Evolutionary conservation across 2,888 invertebrate species (phyloP), one percentile per base, ranked within the genome.

Genomic region (Aphrophora alni): DNA sequence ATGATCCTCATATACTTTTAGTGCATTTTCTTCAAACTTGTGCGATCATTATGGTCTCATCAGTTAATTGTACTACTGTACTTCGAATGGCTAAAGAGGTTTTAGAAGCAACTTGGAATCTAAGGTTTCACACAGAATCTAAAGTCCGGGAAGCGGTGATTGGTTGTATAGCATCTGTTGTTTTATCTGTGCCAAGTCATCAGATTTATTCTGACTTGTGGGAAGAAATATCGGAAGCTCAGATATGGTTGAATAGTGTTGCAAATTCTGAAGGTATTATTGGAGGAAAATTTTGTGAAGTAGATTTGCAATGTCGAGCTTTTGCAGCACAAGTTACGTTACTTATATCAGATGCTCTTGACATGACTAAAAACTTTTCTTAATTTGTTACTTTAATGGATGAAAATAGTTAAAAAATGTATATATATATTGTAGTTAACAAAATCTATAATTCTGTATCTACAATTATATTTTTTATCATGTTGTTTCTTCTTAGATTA

Each of bases 41-140:
- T 3, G 91, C 93, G 0, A 90, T 92, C 26, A 89, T 96, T 0
- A 89, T 95, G 85, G 88, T 92, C 75, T 91, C 92, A 0, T 90
- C 95, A 0, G 91, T 93, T 83, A 95, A 96, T 87, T 93, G 93
- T 84, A 89, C 92, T 0, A 88, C 91, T 44, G 90, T 92, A 12
- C 87, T 91, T 0, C 90, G 91, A 82, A 94, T 96, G 89, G 93
- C 92, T 0, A 91, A 91, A 82, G 95, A 95, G 85, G 89, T 94
- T 0, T 89, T 95, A 0, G 92, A 93, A 83, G 90, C 95, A 82
- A 90, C 92, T 14, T 90, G 93, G 87, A 91, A 91, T 78, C 88
- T 95, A 84, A 89, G 93, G 68, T 94, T 92, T 85, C 92, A 93
- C 51, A 88, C 90, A 0, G 93, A 95, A 79, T 90, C 92, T 0